These are phyloP conservation scores for Anarrhichthys ocellatus DNA, from an alignment of 2,113 vertebrate genomes.

Conservation along the genomic window DNA sequence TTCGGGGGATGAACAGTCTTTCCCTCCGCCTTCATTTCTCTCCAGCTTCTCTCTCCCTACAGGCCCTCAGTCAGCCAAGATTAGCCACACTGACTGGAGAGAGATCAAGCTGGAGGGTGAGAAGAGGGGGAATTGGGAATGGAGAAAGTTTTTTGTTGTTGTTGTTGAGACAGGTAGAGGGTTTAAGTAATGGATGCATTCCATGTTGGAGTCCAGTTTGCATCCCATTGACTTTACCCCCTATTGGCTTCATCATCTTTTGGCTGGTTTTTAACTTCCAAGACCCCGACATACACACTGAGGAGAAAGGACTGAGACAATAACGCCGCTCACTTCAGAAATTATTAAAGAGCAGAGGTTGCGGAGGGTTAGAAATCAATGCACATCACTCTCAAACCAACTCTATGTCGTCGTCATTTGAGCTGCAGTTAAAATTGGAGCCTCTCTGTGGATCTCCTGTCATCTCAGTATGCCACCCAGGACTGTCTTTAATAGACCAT, in stretches of 20 bases:
- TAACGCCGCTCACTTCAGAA: conserved; percentile 39
- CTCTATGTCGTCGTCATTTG: conserved; percentile 40
- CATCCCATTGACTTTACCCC: conserved; percentile 45
- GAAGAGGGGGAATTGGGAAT: conserved; percentile 38
- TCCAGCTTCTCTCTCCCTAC: conserved; percentile 56
- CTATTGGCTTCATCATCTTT: conserved; percentile 24
- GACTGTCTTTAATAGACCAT: conserved; percentile 44
- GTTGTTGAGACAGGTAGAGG: conserved; percentile 30
- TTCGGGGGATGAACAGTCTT: conserved; percentile 53
- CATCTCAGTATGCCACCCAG: conserved; percentile 54
- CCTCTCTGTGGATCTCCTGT: conserved; percentile 40
- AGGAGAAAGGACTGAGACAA: conserved; percentile 19
- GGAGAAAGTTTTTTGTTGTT: conserved; percentile 10
- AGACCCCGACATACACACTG: conserved; percentile 21
- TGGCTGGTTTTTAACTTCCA: conserved; percentile 34
- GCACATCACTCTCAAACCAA: conserved; percentile 34
- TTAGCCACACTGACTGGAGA: conserved; percentile 66
- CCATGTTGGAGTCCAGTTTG: conserved; percentile 54
- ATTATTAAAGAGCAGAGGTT: conserved; percentile 17
- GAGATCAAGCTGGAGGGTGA: conserved; percentile 61
- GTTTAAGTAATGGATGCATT: conserved; percentile 54
- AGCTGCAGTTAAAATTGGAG: conserved; percentile 48
- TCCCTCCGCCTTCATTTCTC: conserved; percentile 31
- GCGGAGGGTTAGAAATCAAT: conserved; percentile 43
- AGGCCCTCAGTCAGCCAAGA: conserved; percentile 64